These are phyloP conservation scores for Etia nguti DNA, from an alignment of 2,113 vertebrate genomes.

Conservation along the genomic window DNA sequence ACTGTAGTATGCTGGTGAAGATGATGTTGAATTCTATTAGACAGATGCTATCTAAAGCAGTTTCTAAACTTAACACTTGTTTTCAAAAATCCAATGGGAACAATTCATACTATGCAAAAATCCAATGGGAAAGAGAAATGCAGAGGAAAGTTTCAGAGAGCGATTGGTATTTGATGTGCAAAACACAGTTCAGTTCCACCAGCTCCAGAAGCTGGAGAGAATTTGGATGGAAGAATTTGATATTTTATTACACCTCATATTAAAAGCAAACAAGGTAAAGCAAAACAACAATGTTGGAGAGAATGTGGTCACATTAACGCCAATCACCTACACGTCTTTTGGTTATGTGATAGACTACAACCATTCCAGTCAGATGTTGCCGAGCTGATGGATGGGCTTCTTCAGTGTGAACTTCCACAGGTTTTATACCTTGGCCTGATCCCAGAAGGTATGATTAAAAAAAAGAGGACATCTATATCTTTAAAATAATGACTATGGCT, in stretches of 20 bases:
- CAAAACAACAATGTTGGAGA: not conserved
- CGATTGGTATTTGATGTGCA: not conserved
- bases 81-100: too few relatives aligned
- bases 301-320: not conserved
- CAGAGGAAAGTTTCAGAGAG: not conserved
- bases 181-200: not conserved
- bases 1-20: not conserved
- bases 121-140: not conserved
- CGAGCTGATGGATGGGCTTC: too few relatives aligned
- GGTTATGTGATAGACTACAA: not conserved
- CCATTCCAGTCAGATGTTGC: too few relatives aligned
- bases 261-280: not conserved
- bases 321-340: not conserved
- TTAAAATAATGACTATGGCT: too few relatives aligned
- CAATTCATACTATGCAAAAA: not conserved
- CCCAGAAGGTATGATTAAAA: too few relatives aligned
- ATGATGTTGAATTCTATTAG: not conserved
- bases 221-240: not conserved
- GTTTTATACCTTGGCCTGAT: too few relatives aligned
- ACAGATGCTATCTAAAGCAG: not conserved
- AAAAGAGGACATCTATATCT: too few relatives aligned
- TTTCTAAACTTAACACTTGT: not conserved
- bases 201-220: not conserved
- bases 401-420: too few relatives aligned
- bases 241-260: not conserved